phyloP scores from a whole-genome alignment of 53 echinoderm and acorn worm genomes.

The Echinometra lucunter region DNA sequence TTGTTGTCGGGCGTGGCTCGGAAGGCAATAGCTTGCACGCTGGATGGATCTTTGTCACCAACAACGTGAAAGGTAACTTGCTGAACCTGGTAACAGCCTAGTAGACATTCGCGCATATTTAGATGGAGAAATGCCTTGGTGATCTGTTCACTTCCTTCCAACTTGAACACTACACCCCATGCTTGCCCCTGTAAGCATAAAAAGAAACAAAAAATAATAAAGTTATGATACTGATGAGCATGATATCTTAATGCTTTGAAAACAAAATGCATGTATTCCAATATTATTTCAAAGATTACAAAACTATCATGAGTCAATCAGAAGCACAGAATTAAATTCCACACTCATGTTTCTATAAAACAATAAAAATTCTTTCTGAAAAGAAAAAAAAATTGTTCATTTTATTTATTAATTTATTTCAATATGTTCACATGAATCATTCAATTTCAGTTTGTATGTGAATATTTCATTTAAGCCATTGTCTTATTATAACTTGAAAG shows the following conservation, averaged over 20 bases:
- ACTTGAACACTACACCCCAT: conserved; percentile 92
- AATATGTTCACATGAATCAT: neutral
- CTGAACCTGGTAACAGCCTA: conserved; percentile 82
- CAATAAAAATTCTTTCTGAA: neutral
- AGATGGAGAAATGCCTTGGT: conserved; percentile 78
- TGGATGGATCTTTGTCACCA: conserved; percentile 50
- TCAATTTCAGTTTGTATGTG: neutral
- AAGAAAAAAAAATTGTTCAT: neutral
- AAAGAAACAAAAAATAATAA: neutral
- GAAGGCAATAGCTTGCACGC: conserved; percentile 75
- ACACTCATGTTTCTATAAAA: neutral
- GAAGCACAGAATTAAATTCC: too few relatives aligned
- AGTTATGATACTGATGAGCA: neutral
- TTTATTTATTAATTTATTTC: neutral
- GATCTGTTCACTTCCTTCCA: conserved; percentile 87
- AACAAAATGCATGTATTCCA: too few relatives aligned
- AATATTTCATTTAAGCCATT: neutral
- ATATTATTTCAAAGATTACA: neutral
- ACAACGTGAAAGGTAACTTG: conserved; percentile 74
- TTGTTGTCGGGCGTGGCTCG: conserved; percentile 84
- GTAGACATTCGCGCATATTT: conserved; percentile 79
- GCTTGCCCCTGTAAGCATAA: conserved; percentile 80
- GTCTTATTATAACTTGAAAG: neutral
- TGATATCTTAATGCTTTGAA: too few relatives aligned
- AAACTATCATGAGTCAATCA: too few relatives aligned